These are phyloP conservation scores for Argynnis bischoffii DNA, from an alignment of 2,888 invertebrate species.

Conservation along the genomic window DNA sequence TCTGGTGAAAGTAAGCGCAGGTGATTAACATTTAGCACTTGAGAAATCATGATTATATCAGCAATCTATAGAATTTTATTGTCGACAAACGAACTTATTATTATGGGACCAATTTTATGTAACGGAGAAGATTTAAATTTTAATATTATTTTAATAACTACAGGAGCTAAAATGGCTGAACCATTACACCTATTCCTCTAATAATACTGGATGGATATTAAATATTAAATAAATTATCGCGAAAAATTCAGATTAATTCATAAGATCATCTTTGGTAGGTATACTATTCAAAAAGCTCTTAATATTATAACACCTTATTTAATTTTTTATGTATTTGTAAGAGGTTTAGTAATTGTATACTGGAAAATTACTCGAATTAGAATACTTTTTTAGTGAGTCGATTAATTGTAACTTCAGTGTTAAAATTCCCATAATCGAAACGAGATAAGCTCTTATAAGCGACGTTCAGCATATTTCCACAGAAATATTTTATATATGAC, in stretches of 20 bases:
- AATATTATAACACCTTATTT: constrained; percentile 70
- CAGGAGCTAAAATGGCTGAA: constrained; percentile 68
- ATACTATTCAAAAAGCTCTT: constrained; percentile 79
- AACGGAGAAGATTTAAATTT: constrained; percentile 24
- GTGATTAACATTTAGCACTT: neutral
- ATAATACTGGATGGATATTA: constrained; percentile 81
- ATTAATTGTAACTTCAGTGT: constrained; percentile 35
- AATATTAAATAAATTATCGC: constrained; percentile 73
- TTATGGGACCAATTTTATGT: constrained; percentile 22
- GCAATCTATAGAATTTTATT: constrained; percentile 3
- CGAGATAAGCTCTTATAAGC: constrained; percentile 33
- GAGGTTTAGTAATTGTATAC: constrained; percentile 66
- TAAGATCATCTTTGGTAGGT: constrained; percentile 77
- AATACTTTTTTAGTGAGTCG: constrained; percentile 59
- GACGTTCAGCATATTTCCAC: constrained; percentile 15
- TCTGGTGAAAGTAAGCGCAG: too few species aligned
- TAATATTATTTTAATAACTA: constrained; percentile 58
- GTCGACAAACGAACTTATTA: constrained; percentile 2
- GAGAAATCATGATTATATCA: constrained; percentile 4
- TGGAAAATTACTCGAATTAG: constrained; percentile 55
- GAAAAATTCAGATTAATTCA: constrained; percentile 76
- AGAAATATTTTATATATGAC: constrained; percentile 5
- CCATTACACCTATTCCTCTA: constrained; percentile 75
- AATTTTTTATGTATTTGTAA: constrained; percentile 60
- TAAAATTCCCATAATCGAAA: constrained; percentile 25